A percentile compares a stretch with the other conserved stretches of the same genome.
These are phyloP conservation scores for Epizoanthus ramosus DNA, from an alignment of 92 coral and sea anemone species.

Conservation along the genomic window DNA sequence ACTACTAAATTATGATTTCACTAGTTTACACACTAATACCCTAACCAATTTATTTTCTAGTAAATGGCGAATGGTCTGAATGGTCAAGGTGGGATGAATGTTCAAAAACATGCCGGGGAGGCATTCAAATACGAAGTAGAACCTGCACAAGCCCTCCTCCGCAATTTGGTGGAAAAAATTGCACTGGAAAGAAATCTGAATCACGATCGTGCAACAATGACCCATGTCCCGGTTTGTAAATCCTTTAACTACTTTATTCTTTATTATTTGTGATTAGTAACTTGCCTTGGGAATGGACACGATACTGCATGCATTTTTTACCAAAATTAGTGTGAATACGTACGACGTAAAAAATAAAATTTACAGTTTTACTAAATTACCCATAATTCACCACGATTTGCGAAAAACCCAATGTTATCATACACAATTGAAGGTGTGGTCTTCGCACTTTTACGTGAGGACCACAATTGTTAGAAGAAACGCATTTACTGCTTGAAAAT, in stretches of 20 bases:
- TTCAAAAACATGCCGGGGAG: constrained; percentile 40
- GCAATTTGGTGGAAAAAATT: constrained; percentile 37
- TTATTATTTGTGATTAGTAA: background rate
- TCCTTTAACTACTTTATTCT: background rate
- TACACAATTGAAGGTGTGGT: too few species aligned
- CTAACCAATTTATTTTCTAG: background rate
- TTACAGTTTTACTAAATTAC: too few species aligned
- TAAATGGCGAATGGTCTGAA: constrained; percentile 23
- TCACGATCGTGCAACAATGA: constrained; percentile 39
- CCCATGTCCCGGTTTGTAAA: constrained; percentile 41
- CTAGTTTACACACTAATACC: too few species aligned
- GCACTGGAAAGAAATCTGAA: constrained; percentile 27
- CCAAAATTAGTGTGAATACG: too few species aligned
- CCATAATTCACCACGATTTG: too few species aligned
- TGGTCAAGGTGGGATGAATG: constrained; percentile 46
- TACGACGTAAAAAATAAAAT: too few species aligned
- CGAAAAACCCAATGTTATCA: too few species aligned
- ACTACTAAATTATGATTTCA: too few species aligned
- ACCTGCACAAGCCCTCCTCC: constrained; percentile 44
- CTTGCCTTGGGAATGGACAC: background rate
- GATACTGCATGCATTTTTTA: background rate
- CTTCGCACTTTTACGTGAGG: too few species aligned
- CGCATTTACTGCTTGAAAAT: too few species aligned
- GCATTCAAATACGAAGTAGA: constrained; percentile 31
- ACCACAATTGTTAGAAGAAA: too few species aligned